Conservation (phyloP, 1,140 invertebrate genomes). For the Drosophila albomicans region DNA sequence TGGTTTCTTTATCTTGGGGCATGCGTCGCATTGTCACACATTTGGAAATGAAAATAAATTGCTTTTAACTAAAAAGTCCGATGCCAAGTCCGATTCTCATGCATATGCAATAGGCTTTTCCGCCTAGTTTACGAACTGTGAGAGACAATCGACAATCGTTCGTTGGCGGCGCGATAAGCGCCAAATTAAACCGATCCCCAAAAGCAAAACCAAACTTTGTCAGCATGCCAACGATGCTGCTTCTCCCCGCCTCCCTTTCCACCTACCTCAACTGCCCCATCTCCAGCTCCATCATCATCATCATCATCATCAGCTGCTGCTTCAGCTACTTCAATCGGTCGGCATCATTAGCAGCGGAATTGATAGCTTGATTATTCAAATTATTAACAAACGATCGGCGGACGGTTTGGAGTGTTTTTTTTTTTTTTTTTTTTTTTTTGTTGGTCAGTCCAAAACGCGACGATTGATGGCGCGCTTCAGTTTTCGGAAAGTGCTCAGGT, state of each 20-base stretch:
- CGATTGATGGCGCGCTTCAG: conserved; percentile 76
- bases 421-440: not conserved
- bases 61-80: conserved; percentile 53
- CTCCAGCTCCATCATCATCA: conserved; percentile 27
- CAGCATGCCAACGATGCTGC: no score
- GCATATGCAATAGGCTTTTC: conserved; percentile 69
- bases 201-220: conserved; percentile 11
- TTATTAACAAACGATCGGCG: conserved; percentile 80
- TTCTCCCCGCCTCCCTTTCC: not conserved
- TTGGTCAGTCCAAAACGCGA: conserved; percentile 48
- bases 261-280: not conserved
- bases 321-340: conserved; percentile 63
- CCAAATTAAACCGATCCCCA: conserved; percentile 53
- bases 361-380: conserved; percentile 85
- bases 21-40: conserved; percentile 81
- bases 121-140: conserved; percentile 77
- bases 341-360: conserved; percentile 83
- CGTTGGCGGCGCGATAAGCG: conserved; percentile 57
- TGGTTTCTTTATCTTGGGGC: conserved; percentile 58
- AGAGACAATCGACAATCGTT: conserved; percentile 50
- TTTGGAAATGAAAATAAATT: conserved; percentile 81
- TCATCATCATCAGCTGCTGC: conserved; percentile 6
- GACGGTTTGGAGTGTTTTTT: conserved; percentile 25
- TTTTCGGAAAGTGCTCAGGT: conserved; percentile 49
- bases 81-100: conserved; percentile 50